Evolutionary conservation across 2,797 vertebrate species (phyloP).

Genomic region (Neoniphon sammara): DNA sequence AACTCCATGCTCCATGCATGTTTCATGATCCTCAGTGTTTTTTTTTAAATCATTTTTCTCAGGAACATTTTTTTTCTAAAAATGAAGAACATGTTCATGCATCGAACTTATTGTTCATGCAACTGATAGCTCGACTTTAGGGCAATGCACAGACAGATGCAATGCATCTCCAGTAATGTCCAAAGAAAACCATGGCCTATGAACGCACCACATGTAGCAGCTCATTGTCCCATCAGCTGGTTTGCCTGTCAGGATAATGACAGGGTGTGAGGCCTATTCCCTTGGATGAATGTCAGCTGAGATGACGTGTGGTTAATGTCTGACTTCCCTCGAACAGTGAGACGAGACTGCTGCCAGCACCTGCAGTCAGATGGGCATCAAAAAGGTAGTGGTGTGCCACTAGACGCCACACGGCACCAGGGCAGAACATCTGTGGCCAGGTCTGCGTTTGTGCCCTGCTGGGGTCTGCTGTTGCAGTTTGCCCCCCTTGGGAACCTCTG

Average conservation of each 20-base stretch:
- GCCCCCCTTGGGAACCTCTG: slow-evolving; percentile 53
- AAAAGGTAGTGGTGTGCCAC: slow-evolving; percentile 29
- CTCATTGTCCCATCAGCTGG: slow-evolving; percentile 40
- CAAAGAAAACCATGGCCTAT: slow-evolving; percentile 14
- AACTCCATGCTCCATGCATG: slow-evolving; percentile 44
- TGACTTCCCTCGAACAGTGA: slow-evolving; percentile 61
- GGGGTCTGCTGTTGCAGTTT: slow-evolving; percentile 64
- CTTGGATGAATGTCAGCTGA: slow-evolving; percentile 44
- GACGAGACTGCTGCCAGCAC: slow-evolving; percentile 56
- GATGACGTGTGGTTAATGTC: slow-evolving; percentile 57
- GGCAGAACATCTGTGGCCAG: slow-evolving; percentile 74
- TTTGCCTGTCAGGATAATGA: slow-evolving; percentile 50
- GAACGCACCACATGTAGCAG: not conserved
- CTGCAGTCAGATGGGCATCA: slow-evolving; percentile 52
- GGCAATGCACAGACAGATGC: not conserved
- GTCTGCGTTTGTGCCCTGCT: slow-evolving; percentile 59
- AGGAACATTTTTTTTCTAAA: slow-evolving; percentile 26
- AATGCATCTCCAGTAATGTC: slow-evolving; percentile 14
- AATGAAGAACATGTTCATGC: not conserved
- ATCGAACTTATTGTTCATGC: not conserved
- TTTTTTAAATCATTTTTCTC: slow-evolving; percentile 7
- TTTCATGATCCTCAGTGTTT: slow-evolving; percentile 55
- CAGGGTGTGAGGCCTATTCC: slow-evolving; percentile 21
- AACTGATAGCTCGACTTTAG: not conserved
- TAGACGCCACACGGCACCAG: slow-evolving; percentile 38